These are phyloP conservation scores for Pediacus dermestoides DNA, from an alignment of 2,888 invertebrate species.

Conservation along the genomic window DNA sequence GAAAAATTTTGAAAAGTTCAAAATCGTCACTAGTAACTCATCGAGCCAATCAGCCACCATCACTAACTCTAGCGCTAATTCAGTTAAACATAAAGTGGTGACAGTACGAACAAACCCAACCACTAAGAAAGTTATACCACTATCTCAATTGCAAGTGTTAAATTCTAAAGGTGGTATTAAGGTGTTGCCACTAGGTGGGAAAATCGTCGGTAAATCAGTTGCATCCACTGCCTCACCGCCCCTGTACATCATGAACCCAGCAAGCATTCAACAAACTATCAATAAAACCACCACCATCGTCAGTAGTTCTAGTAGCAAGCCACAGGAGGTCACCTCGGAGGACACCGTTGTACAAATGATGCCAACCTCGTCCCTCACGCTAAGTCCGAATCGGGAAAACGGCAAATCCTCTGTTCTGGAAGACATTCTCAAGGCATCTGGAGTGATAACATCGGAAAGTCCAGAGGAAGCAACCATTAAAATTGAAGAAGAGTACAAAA, in stretches of 20 bases:
- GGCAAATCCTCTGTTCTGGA: slow-evolving; percentile 29
- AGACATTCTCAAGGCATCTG: slow-evolving; percentile 28
- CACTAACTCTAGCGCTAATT: slow-evolving; percentile 28
- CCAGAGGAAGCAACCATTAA: slow-evolving; percentile 4
- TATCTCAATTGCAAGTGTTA: slow-evolving; percentile 46
- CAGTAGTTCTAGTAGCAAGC: slow-evolving; percentile 7
- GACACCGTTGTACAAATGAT: slow-evolving; percentile 3
- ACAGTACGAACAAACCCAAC: slow-evolving; percentile 42
- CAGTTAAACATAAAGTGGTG: slow-evolving; percentile 45
- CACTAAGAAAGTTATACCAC: slow-evolving; percentile 44
- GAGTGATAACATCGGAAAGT: slow-evolving; percentile 19
- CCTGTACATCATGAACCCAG: slow-evolving; percentile 40
- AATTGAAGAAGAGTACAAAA: background rate
- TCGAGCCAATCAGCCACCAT: slow-evolving; percentile 26
- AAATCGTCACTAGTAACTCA: slow-evolving; percentile 41
- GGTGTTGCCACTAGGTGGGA: slow-evolving; percentile 44
- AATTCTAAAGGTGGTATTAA: slow-evolving; percentile 47
- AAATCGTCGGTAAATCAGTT: slow-evolving; percentile 41
- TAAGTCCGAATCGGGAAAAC: slow-evolving; percentile 19
- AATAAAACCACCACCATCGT: slow-evolving; percentile 15
- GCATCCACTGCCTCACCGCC: slow-evolving; percentile 33
- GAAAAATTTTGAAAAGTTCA: slow-evolving; percentile 48
- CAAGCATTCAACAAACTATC: slow-evolving; percentile 18
- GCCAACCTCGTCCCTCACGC: slow-evolving; percentile 8
- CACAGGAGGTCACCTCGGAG: slow-evolving; percentile 3